These are phyloP conservation scores for Tholera decimalis DNA, from an alignment of 2,888 invertebrate species.

Conservation along the genomic window DNA sequence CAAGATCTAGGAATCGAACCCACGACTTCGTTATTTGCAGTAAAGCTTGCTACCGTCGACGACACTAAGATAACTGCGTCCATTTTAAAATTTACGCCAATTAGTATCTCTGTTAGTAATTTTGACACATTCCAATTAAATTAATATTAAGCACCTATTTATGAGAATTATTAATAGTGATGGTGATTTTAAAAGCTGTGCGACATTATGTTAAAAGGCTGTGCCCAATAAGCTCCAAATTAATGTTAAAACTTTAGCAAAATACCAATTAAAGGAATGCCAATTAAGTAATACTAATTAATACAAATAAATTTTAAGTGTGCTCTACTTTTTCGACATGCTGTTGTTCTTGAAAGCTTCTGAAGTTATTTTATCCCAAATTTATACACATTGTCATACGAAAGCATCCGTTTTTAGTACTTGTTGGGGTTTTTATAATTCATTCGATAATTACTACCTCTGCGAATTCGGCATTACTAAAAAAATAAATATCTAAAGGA, in stretches of 20 bases:
- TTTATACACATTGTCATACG: no score
- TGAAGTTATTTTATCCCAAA: no score
- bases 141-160: constrained; percentile 6
- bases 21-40: background rate
- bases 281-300: constrained; percentile 11
- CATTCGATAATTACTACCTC: no score
- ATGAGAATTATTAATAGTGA: constrained; percentile 1
- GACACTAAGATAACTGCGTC: background rate
- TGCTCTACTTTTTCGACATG: constrained; percentile 11
- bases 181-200: constrained; percentile 14
- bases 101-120: constrained; percentile 9
- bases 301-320: background rate
- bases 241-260: constrained; percentile 22
- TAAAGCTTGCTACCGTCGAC: background rate
- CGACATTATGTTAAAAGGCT: constrained; percentile 29
- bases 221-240: constrained; percentile 17
- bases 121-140: constrained; percentile 9
- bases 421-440: no score
- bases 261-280: constrained; percentile 3
- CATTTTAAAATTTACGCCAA: constrained; percentile 6
- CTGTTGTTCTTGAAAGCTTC: constrained; percentile 2
- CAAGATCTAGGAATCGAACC: background rate
- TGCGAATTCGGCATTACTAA: no score
- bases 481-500: no score
- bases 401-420: no score